phyloP scores from a whole-genome alignment of 2,888 invertebrate genomes.

The Patella caerulea region DNA sequence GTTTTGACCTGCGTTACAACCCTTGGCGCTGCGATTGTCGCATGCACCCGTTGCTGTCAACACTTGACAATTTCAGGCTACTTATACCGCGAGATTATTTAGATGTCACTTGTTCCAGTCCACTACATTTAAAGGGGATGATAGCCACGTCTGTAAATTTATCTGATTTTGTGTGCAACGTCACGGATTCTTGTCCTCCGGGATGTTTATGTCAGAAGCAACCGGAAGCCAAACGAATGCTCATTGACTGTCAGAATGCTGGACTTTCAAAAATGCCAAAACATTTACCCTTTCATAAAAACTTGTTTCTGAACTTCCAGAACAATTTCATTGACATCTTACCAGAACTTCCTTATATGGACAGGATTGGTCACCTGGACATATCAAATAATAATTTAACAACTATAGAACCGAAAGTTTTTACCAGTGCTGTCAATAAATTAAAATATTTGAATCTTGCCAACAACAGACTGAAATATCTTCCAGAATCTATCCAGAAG shows the following conservation, averaged over 20 bases:
- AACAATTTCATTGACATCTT: neutral
- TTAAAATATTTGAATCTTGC: neutral
- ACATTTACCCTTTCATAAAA: neutral
- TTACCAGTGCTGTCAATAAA: neutral
- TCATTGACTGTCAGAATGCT: neutral
- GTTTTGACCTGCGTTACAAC: neutral
- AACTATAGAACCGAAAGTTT: neutral
- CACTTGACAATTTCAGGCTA: neutral
- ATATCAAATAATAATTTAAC: neutral
- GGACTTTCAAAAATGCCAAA: neutral
- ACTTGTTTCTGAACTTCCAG: neutral
- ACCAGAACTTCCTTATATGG: neutral
- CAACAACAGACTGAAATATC: neutral
- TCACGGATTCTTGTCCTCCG: neutral
- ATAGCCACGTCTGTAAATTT: neutral
- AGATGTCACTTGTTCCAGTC: neutral
- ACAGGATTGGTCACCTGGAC: neutral
- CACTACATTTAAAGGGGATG: neutral
- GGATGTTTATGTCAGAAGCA: slow-evolving; percentile 1
- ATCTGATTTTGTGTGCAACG: neutral
- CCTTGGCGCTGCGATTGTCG: neutral
- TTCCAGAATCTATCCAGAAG: neutral
- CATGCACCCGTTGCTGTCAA: neutral
- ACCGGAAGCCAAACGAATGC: neutral
- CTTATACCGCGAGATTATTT: neutral